Evolutionary conservation across 64 coral and sea anemone species (phyloP).

Genomic region (Pocillopora verrucosa): DNA sequence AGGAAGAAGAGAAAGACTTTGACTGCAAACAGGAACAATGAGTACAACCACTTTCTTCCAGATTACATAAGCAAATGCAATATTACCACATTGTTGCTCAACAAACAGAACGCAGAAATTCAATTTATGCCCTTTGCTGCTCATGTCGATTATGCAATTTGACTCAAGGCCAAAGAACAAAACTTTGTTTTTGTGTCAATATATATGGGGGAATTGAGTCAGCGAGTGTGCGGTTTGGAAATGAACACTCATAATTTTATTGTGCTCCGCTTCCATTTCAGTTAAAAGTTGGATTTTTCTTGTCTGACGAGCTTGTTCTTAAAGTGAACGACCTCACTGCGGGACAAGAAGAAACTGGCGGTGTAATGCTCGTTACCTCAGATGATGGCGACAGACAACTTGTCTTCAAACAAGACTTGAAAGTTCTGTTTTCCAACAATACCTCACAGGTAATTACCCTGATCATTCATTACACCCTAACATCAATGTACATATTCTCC

Average conservation of each 20-base stretch:
- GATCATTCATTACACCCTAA: neutral
- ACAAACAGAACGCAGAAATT: too few relatives aligned
- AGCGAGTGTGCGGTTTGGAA: neutral
- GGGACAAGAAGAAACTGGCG: constrained; percentile 51
- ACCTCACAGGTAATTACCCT: constrained; percentile 69
- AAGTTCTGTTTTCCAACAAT: constrained; percentile 87
- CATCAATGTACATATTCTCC: neutral
- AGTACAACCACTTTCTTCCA: too few relatives aligned
- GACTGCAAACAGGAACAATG: too few relatives aligned
- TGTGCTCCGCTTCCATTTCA: neutral
- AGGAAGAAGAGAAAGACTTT: too few relatives aligned
- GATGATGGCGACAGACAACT: constrained; percentile 70
- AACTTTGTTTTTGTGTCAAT: too few relatives aligned
- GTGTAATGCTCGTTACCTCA: constrained; percentile 22
- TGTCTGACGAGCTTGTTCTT: constrained; percentile 63
- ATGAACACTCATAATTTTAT: neutral
- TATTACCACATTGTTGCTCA: too few relatives aligned
- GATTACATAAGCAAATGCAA: too few relatives aligned
- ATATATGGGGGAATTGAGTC: too few relatives aligned
- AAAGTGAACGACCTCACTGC: constrained; percentile 56
- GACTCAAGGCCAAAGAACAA: too few relatives aligned
- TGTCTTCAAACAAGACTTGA: constrained; percentile 70
- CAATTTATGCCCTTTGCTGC: too few relatives aligned
- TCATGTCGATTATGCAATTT: too few relatives aligned
- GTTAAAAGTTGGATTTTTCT: constrained; percentile 83